Evolutionary conservation across 1,140 invertebrate genomes (phyloP).

Genomic region (Aricia agestis): DNA sequence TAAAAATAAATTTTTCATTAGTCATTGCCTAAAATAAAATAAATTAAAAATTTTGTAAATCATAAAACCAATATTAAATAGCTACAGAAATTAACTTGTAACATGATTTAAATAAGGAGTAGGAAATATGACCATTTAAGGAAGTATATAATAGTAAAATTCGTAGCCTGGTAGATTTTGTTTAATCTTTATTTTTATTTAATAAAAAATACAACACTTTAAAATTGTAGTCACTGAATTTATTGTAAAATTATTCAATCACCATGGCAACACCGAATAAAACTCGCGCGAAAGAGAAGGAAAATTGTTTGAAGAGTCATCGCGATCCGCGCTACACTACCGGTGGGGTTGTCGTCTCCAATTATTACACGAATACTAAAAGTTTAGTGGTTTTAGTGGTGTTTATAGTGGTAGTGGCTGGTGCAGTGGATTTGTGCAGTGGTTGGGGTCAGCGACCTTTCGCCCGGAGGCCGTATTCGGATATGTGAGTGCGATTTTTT

Average conservation of each 20-base stretch:
- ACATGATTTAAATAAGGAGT: too few relatives aligned
- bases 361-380: conserved; percentile 41
- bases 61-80: too few relatives aligned
- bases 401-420: conserved; percentile 15
- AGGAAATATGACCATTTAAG: too few relatives aligned
- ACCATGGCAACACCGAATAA: conserved; percentile 44
- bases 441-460: conserved; percentile 50
- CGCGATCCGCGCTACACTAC: conserved; percentile 38
- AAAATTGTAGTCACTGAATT: too few relatives aligned
- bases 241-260: not conserved
- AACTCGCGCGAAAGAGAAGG: conserved; percentile 49
- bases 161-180: too few relatives aligned
- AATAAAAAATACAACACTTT: too few relatives aligned
- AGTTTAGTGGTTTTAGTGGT: conserved; percentile 37
- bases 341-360: conserved; percentile 44
- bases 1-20: too few relatives aligned
- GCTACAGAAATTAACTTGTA: too few relatives aligned
- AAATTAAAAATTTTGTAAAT: too few relatives aligned
- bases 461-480: not conserved
- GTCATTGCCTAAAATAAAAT: too few relatives aligned
- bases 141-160: too few relatives aligned
- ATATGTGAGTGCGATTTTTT: conserved; percentile 12
- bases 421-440: conserved; percentile 18
- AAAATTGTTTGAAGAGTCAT: conserved; percentile 52
- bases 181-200: too few relatives aligned